Evolutionary conservation across 2,888 invertebrate species (phyloP).

Genomic region (Caenorhabditis afra): DNA sequence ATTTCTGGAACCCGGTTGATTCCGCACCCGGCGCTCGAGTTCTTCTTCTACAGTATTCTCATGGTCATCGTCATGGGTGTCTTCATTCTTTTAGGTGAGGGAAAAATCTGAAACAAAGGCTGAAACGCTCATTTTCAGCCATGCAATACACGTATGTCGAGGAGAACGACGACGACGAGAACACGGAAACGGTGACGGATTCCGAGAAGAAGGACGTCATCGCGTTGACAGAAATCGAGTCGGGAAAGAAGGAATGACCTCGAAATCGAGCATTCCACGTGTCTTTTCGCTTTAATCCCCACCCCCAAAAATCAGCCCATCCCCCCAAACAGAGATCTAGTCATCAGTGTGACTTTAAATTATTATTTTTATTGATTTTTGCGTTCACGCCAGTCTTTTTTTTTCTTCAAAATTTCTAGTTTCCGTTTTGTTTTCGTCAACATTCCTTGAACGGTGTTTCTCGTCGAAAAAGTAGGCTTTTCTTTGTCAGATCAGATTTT

Average conservation of each 20-base stretch:
- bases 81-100: constrained; percentile 69
- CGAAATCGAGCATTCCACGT: background rate
- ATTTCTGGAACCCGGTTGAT: constrained; percentile 82
- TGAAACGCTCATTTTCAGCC: constrained; percentile 48
- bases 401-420: background rate
- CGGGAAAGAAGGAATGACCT: constrained; percentile 35
- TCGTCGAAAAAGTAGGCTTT: background rate
- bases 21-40: constrained; percentile 76
- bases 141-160: constrained; percentile 67
- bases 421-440: background rate
- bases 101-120: constrained; percentile 1
- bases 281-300: constrained; percentile 27
- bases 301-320: background rate
- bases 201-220: constrained; percentile 45
- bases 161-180: constrained; percentile 33
- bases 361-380: too few relatives aligned
- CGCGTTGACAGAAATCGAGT: constrained; percentile 42
- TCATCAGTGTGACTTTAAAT: constrained; percentile 53
- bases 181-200: constrained; percentile 19
- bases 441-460: constrained; percentile 15
- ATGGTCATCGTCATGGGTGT: constrained; percentile 77
- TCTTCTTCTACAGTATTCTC: constrained; percentile 78
- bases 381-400: constrained; percentile 10
- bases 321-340: constrained; percentile 41
- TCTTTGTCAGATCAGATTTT: too few relatives aligned